Evolutionary conservation across 2,797 vertebrate genomes (phyloP).

Genomic region (Rachycentron canadum): DNA sequence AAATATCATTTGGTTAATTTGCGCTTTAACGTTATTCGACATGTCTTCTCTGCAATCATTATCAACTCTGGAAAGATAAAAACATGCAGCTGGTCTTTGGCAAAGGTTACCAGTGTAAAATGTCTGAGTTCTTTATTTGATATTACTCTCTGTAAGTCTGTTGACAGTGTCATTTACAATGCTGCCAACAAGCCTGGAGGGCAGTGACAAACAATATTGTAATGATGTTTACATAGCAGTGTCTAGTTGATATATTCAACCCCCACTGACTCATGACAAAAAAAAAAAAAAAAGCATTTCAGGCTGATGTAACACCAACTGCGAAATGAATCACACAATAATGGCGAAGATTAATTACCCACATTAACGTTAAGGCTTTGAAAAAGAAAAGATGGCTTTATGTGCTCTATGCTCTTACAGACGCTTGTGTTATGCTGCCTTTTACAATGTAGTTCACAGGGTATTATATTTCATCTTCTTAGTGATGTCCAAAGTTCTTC

Average conservation of each 20-base stretch:
- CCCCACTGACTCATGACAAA: constrained; percentile 73
- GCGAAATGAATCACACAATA: constrained; percentile 67
- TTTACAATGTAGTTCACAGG: constrained; percentile 4
- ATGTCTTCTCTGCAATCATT: neutral
- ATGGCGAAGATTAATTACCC: constrained; percentile 59
- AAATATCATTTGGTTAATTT: constrained; percentile 9
- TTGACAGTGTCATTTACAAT: constrained; percentile 57
- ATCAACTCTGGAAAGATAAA: constrained; percentile 10
- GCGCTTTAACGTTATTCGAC: too few species aligned
- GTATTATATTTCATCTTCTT: constrained; percentile 39
- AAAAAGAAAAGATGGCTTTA: constrained; percentile 7
- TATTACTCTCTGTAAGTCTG: constrained; percentile 22
- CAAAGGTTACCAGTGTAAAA: constrained; percentile 16
- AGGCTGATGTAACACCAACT: constrained; percentile 53
- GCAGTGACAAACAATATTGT: constrained; percentile 69
- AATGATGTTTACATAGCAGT: constrained; percentile 76
- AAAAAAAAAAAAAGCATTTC: constrained; percentile 58
- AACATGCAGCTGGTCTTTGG: neutral
- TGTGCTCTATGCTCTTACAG: neutral
- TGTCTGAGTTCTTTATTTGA: constrained; percentile 31
- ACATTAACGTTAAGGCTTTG: constrained; percentile 47
- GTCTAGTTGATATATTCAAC: constrained; percentile 72
- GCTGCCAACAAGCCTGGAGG: constrained; percentile 58
- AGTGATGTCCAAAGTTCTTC: constrained; percentile 26
- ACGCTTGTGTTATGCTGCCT: neutral